Evolutionary conservation across 1,140 invertebrate species (phyloP), one percentile per base, ranked within the genome.

Genomic region (Ostrea denselamellosa): DNA sequence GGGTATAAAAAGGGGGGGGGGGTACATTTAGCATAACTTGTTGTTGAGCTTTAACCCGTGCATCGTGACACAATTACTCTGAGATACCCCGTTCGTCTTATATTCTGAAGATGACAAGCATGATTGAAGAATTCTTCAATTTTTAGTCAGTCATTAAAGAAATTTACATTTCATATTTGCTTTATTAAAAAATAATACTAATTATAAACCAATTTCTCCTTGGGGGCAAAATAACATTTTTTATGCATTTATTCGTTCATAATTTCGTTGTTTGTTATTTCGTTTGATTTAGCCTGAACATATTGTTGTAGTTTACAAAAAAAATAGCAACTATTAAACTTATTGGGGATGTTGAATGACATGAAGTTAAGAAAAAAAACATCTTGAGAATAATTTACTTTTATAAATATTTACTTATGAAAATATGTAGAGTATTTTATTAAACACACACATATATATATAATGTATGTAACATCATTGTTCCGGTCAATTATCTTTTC

Each of bases 361-460:
- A 53, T 53, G 53, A 53, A 53, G 53, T 53, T 53, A 53, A 53
- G 53, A 58, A 58, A 8, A 54, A 58, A 58, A 58, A 58, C 56
- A 58, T 58, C 56, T 58, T 58, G 56, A 58, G 56, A 58, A 58
- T 58, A 58, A 58, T 58, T 58, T 58, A 58, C 56, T 58, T 58
- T 58, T 58, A 58, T 58, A 19, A 58, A 58, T 19, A 58, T 12
- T 58, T 58, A 58, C 56, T 58, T 58, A 58, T 12, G 12, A 56
- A 58, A 58, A 58, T 58, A 58, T 58, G 56, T 58, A 58, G 56
- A 58, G n/a, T n/a, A n/a, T n/a, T n/a, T n/a, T n/a, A n/a, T n/a
- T n/a, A n/a, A n/a, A n/a, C n/a, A n/a, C n/a, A n/a, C n/a, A n/a
- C n/a, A n/a, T n/a, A n/a, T n/a, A n/a, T n/a, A n/a, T n/a, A n/a